Percentiles rank a stretch among this genome's conserved stretches.
Evolutionary conservation across 1,140 invertebrate species (phyloP).

Genomic region (Portunus trituberculatus): DNA sequence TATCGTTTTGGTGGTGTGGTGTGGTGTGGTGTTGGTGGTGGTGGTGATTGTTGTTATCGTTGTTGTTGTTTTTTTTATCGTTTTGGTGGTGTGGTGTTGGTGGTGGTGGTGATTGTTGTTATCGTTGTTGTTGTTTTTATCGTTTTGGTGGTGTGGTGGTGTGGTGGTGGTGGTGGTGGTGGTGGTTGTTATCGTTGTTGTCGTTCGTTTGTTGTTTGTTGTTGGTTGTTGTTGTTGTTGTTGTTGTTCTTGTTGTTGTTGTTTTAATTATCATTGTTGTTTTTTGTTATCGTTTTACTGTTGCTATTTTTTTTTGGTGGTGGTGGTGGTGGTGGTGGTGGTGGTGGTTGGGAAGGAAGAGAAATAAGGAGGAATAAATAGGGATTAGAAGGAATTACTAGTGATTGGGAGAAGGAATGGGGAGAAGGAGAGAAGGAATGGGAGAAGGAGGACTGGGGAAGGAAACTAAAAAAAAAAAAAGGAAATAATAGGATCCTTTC

Average conservation of each 20-base stretch:
- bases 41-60: no score
- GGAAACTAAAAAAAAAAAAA: not conserved
- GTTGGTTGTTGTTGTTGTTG: not conserved
- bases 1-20: no score
- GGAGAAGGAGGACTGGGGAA: not conserved
- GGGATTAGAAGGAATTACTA: not conserved
- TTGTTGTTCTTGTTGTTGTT: not conserved
- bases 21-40: no score
- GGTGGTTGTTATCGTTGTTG: no score
- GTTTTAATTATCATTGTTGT: no score
- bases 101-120: no score
- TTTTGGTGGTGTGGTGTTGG: no score
- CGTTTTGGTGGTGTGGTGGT: not conserved
- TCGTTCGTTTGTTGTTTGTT: not conserved
- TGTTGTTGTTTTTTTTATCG: no score
- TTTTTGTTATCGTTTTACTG: not conserved
- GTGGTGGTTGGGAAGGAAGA: not conserved
- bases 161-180: no score
- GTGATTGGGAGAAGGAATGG: not conserved
- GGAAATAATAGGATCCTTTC: not conserved
- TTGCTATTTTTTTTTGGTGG: not conserved
- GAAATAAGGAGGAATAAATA: not conserved
- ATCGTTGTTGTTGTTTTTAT: no score
- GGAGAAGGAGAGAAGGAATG: not conserved
- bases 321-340: not conserved